Conservation (phyloP, 30 jellyfish, hydroid and myxozoan genomes). For the Pelagia noctiluca region DNA sequence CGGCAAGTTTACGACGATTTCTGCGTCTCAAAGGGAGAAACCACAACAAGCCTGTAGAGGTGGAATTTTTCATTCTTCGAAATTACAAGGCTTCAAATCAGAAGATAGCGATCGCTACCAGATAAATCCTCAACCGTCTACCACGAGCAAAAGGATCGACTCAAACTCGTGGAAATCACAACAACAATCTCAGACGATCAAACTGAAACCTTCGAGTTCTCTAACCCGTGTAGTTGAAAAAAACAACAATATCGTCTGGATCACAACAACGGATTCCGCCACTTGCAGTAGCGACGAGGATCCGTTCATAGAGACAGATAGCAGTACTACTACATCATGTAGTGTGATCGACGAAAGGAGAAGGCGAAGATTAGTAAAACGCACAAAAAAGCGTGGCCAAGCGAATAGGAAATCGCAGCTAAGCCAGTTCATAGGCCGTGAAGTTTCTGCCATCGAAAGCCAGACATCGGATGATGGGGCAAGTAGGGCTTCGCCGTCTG, state of each 20-base stretch:
- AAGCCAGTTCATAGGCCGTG: constrained; percentile 72
- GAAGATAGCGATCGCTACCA: neutral
- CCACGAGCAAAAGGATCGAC: neutral
- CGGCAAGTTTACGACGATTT: constrained; percentile 53
- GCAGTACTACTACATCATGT: constrained; percentile 70
- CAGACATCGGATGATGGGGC: constrained; percentile 71
- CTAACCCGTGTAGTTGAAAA: constrained; percentile 28
- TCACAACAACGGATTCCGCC: constrained; percentile 76
- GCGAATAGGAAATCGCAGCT: constrained; percentile 65
- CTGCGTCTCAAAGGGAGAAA: constrained; percentile 72
- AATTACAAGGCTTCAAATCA: neutral
- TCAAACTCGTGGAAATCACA: neutral
- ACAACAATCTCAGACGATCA: neutral
- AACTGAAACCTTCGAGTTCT: neutral
- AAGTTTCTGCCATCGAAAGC: constrained; percentile 57
- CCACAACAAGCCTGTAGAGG: constrained; percentile 21
- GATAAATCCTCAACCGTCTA: neutral
- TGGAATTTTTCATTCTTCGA: neutral
- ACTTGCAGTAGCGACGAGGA: constrained; percentile 79
- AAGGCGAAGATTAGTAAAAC: constrained; percentile 72
- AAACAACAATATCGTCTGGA: constrained; percentile 82
- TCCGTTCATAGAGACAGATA: constrained; percentile 71
- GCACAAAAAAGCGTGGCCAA: constrained; percentile 75
- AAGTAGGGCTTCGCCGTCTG: constrained; percentile 67
- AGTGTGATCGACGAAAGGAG: constrained; percentile 84